These are phyloP conservation scores for Crossocerus cetratus DNA, from an alignment of 2,888 invertebrate genomes.

Conservation along the genomic window DNA sequence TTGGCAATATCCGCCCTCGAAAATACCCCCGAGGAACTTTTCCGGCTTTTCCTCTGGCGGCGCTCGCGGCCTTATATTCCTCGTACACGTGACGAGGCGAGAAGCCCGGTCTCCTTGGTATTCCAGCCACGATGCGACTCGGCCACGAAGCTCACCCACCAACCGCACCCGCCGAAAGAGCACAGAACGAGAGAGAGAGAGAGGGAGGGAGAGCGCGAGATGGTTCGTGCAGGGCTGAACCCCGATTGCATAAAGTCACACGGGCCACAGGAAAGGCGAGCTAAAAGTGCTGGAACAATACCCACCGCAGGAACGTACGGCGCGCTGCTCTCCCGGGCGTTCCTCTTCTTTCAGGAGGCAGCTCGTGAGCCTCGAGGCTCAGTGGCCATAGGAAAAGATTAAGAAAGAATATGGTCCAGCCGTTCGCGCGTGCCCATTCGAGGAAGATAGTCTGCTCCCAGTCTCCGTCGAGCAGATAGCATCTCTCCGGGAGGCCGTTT, in stretches of 20 bases:
- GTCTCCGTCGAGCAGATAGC: not conserved
- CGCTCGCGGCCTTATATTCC: too few relatives aligned
- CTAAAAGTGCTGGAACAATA: conserved; percentile 40
- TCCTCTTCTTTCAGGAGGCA: not conserved
- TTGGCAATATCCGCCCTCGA: not conserved
- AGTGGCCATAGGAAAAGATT: conserved; percentile 29
- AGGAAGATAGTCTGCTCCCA: conserved; percentile 10
- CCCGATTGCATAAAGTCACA: conserved; percentile 25
- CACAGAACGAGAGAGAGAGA: conserved; percentile 17
- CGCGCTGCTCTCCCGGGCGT: not conserved
- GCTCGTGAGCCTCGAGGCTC: conserved; percentile 17
- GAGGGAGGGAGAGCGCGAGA: conserved; percentile 8
- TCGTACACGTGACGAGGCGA: too few relatives aligned
- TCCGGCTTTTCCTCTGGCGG: not conserved
- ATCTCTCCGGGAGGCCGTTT: not conserved
- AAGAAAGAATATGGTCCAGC: conserved; percentile 15
- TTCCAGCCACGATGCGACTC: conserved; percentile 31
- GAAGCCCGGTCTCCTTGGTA: conserved; percentile 15
- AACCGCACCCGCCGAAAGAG: conserved; percentile 17
- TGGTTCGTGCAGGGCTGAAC: conserved; percentile 12
- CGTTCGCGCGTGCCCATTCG: too few relatives aligned
- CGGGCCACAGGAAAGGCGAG: conserved; percentile 14
- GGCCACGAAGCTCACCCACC: not conserved
- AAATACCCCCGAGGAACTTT: not conserved
- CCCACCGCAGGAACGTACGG: conserved; percentile 13